Percentiles rank a stretch among this genome's conserved stretches.
phyloP scores from a whole-genome alignment of 2,888 invertebrate species.

The Diaprepes abbreviatus region DNA sequence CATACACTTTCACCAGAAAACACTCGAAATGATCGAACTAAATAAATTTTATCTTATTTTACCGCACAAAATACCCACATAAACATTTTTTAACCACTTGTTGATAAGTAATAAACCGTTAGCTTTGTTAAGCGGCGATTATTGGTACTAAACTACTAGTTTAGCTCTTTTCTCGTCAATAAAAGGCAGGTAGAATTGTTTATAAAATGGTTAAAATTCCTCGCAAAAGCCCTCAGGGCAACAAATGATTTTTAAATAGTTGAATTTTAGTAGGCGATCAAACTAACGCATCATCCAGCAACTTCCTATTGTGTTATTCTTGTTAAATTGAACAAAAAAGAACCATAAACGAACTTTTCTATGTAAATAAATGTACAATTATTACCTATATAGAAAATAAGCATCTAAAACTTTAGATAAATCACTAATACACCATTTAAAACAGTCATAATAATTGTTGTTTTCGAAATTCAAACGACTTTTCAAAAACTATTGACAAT shows the following conservation, averaged over 20 bases:
- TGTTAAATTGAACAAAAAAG: not conserved
- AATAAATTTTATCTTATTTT: constrained; percentile 5
- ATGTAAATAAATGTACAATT: not conserved
- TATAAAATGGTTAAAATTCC: constrained; percentile 4
- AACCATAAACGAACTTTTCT: not conserved
- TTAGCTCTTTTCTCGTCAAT: constrained; percentile 2
- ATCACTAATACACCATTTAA: not conserved
- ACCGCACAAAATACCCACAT: not conserved
- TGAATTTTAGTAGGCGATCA: not conserved
- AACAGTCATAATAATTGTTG: not conserved
- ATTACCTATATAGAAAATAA: constrained; percentile 2
- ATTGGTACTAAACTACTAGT: not conserved
- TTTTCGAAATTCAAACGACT: constrained; percentile 4
- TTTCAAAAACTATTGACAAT: constrained; percentile 9
- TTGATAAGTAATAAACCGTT: constrained; percentile 13
- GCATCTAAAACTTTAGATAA: not conserved
- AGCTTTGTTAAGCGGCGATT: not conserved
- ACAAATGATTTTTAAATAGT: not conserved
- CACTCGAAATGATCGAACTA: not conserved
- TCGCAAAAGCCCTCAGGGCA: constrained; percentile 7
- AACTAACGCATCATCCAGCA: not conserved
- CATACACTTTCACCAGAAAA: not conserved
- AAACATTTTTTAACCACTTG: constrained; percentile 21
- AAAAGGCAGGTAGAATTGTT: not conserved
- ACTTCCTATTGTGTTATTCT: not conserved